phyloP scores from a whole-genome alignment of 2,113 vertebrate species.

The Thamnaconus septentrionalis region DNA sequence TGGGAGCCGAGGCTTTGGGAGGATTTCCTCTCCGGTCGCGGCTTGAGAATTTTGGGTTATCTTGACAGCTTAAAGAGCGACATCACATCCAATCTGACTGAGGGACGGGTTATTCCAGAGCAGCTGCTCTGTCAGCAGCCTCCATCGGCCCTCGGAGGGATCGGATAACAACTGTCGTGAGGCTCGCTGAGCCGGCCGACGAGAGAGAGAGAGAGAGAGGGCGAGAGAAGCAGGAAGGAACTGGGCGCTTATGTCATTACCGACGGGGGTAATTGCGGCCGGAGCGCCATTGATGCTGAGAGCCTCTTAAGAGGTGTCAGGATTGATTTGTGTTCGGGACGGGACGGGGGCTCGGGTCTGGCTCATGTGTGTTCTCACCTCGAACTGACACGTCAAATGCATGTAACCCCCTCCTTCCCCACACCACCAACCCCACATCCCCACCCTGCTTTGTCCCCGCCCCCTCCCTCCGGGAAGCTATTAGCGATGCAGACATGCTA shows the following conservation, averaged over 20 bases:
- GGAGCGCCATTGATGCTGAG: slow-evolving; percentile 73
- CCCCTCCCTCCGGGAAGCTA: slow-evolving; percentile 61
- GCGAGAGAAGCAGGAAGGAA: slow-evolving; percentile 67
- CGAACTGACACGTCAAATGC: slow-evolving; percentile 70
- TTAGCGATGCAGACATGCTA: slow-evolving; percentile 80
- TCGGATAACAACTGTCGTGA: slow-evolving; percentile 40
- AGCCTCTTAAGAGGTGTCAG: slow-evolving; percentile 78
- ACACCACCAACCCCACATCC: too few species aligned
- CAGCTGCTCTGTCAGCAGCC: slow-evolving; percentile 18
- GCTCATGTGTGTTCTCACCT: slow-evolving; percentile 82
- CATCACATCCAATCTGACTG: slow-evolving; percentile 59
- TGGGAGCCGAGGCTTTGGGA: slow-evolving; percentile 45
- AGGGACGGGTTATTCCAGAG: slow-evolving; percentile 38
- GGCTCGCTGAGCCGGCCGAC: too few species aligned
- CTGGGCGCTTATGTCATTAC: slow-evolving; percentile 75
- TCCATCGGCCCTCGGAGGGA: slow-evolving; percentile 1
- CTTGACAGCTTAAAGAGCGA: slow-evolving; percentile 56
- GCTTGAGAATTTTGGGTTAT: slow-evolving; percentile 43
- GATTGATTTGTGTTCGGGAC: slow-evolving; percentile 73
- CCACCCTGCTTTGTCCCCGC: not conserved
- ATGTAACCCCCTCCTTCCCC: slow-evolving; percentile 54
- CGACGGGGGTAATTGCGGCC: slow-evolving; percentile 71
- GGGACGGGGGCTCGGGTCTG: slow-evolving; percentile 58
- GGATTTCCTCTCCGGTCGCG: slow-evolving; percentile 46
- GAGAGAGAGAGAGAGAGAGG: too few species aligned